Conservation (phyloP, 1,140 invertebrate genomes). For the Druon quercuslanigerum region DNA sequence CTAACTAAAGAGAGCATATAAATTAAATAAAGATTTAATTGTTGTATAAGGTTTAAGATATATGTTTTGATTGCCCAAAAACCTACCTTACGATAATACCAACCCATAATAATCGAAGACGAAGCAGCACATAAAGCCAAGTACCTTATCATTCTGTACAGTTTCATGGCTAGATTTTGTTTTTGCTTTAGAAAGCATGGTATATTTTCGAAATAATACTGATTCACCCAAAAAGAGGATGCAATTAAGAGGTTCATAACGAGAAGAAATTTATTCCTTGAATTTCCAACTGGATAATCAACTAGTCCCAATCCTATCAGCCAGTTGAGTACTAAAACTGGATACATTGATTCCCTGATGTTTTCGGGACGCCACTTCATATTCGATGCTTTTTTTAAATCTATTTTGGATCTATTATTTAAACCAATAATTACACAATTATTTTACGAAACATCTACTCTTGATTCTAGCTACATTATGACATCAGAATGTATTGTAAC, state of each 20-base stretch:
- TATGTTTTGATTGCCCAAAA: not conserved
- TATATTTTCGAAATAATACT: not conserved
- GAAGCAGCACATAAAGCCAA: not conserved
- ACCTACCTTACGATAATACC: not conserved
- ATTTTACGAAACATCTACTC: no score
- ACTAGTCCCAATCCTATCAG: not conserved
- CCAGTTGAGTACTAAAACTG: not conserved
- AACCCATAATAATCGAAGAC: not conserved
- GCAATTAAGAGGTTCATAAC: not conserved
- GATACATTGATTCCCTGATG: not conserved
- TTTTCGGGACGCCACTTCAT: not conserved
- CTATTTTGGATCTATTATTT: no score
- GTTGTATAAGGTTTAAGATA: not conserved
- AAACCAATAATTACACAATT: no score
- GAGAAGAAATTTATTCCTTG: not conserved
- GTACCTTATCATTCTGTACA: not conserved
- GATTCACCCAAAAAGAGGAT: not conserved
- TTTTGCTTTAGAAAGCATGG: not conserved
- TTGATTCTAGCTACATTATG: no score
- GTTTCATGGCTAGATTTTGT: not conserved
- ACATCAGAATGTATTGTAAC: no score
- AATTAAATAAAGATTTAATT: no score
- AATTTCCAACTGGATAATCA: slow-evolving; percentile 7
- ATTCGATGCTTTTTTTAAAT: not conserved
- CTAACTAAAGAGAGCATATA: no score